Evolutionary conservation across 2,888 invertebrate genomes (phyloP), one percentile per base, ranked within the genome.

Genomic region (Aphrophora alni): DNA sequence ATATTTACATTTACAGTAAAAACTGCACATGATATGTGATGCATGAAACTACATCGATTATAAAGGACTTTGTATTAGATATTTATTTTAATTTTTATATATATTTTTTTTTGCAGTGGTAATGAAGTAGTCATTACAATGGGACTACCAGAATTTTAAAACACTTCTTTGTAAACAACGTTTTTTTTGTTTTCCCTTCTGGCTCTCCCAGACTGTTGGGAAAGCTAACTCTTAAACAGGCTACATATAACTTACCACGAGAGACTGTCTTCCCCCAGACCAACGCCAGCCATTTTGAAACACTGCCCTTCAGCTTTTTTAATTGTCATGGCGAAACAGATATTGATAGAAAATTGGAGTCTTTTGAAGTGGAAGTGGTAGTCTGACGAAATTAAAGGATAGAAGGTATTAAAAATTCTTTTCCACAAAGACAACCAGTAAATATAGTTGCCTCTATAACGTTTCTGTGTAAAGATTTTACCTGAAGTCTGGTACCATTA

Each of bases 261-360:
- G 44, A 83, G 82, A 75, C 80, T 79, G n/a, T 73, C 51, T 8
- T 51, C 24, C 8, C 26, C 21, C 12, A 82, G 69, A 75, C 76
- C 76, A 17, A 85, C 77, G 4, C 85, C 85, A 74, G 83, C 82
- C 24, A 81, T 75, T 24, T 85, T 82, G 24, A 85, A 82, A 8
- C 84, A 82, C 75, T 87, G 87, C 0, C 87, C 87, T 78, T 87
- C 87, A 1, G 86, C 83, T 78, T 87, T 83, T 72, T 84, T 82
- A n/a, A 83, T 82, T 3, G 83, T 80, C 82, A 83, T 80, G 7
- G 85, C 85, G 83, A 85, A 87, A 12, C 86, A 85, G 2, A 85
- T 33, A n/a, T 84, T 83, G 0, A 87, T 26, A 0, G 85, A 85
- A 82, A 86, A 86, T 78, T 86, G 85, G 3, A 83, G 68, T 68